Evolutionary conservation across 1,140 invertebrate genomes (phyloP).

Genomic region (Panonychus citri): DNA sequence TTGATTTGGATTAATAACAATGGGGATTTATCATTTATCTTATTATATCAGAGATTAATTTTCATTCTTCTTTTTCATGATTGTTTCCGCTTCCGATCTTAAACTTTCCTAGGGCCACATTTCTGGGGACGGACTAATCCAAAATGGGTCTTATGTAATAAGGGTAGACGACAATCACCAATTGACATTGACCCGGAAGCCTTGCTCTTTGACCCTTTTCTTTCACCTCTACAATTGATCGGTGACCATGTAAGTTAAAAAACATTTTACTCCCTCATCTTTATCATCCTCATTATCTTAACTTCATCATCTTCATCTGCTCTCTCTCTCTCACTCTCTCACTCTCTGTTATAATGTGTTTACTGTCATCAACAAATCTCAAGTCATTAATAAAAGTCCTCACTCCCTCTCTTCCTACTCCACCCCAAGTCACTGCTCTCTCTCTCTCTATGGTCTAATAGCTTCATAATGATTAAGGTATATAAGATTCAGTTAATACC

Average conservation of each 20-base stretch:
- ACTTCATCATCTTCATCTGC: neutral
- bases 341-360: neutral
- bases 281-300: neutral
- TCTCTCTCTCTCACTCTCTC: neutral
- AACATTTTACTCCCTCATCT: neutral
- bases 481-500: too few relatives aligned
- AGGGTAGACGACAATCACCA: constrained; percentile 74
- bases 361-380: too few relatives aligned
- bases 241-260: neutral
- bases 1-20: too few relatives aligned
- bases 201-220: constrained; percentile 6
- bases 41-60: too few relatives aligned
- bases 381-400: too few relatives aligned
- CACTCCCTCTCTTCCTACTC: too few relatives aligned
- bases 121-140: constrained; percentile 93
- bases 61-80: neutral
- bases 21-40: too few relatives aligned
- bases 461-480: too few relatives aligned
- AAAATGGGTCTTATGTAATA: constrained; percentile 83
- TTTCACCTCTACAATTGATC: neutral
- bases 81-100: neutral
- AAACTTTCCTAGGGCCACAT: constrained; percentile 43
- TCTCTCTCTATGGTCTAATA: too few relatives aligned
- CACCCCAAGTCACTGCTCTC: too few relatives aligned
- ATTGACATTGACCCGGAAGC: constrained; percentile 43